These are phyloP conservation scores for Bilobella aurantiaca DNA, from an alignment of 1,140 invertebrate species.

Conservation along the genomic window DNA sequence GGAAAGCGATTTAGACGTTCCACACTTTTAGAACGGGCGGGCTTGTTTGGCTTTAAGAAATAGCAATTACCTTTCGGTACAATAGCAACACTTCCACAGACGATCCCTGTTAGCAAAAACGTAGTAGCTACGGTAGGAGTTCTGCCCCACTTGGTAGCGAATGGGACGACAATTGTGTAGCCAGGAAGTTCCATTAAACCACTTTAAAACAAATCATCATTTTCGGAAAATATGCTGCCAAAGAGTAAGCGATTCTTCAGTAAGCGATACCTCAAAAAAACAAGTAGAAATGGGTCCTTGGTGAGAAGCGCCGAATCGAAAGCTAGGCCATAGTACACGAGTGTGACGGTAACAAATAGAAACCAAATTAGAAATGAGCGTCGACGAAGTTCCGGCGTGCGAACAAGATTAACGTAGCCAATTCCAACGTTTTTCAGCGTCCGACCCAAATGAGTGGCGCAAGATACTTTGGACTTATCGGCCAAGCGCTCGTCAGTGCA, in stretches of 20 bases:
- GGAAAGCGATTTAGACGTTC: too few species aligned
- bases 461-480: not conserved
- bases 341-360: slow-evolving; percentile 18
- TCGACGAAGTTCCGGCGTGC: slow-evolving; percentile 16
- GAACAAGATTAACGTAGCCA: slow-evolving; percentile 13
- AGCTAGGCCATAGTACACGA: slow-evolving; percentile 25
- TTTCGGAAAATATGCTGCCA: not conserved
- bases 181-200: slow-evolving; percentile 29
- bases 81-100: slow-evolving; percentile 6
- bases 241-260: not conserved
- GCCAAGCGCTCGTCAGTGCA: not conserved
- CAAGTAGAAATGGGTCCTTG: slow-evolving; percentile 22
- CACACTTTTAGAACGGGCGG: too few species aligned
- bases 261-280: slow-evolving; percentile 25
- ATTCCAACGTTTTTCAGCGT: not conserved
- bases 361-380: slow-evolving; percentile 19
- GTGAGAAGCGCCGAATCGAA: slow-evolving; percentile 20
- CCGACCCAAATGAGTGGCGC: not conserved
- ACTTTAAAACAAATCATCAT: slow-evolving; percentile 8
- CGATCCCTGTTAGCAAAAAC: slow-evolving; percentile 18
- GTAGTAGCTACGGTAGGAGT: slow-evolving; percentile 11
- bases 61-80: slow-evolving; percentile 9
- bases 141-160: slow-evolving; percentile 10
- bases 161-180: slow-evolving; percentile 13
- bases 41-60: not conserved